Percentiles rank a stretch among this genome's conserved stretches.
phyloP scores from a whole-genome alignment of 2,113 vertebrate genomes.

The Cyphomyrus plagiostoma region DNA sequence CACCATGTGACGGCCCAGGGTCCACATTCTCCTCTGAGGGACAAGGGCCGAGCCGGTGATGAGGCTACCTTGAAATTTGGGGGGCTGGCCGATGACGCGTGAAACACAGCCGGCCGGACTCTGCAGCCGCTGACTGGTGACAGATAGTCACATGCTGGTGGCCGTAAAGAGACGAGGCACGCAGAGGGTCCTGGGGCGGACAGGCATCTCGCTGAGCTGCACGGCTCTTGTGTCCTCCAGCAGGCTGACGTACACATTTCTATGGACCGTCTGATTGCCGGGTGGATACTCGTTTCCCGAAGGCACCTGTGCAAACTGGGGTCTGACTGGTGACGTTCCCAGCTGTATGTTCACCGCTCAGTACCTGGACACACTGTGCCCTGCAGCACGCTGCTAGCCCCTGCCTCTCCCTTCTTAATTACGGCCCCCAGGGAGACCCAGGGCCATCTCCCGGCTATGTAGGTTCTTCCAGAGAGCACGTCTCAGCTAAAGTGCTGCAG shows the following conservation, averaged over 20 bases:
- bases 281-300: background rate
- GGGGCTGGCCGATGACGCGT: background rate
- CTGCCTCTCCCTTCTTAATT: slow-evolving; percentile 26
- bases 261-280: background rate
- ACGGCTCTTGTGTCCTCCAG: background rate
- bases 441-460: background rate
- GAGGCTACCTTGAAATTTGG: background rate
- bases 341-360: background rate
- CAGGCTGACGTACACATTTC: background rate
- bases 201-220: background rate
- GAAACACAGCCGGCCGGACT: background rate
- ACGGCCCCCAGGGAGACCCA: background rate
- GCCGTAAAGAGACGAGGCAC: background rate
- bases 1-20: background rate
- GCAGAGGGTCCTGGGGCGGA: background rate
- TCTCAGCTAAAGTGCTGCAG: background rate
- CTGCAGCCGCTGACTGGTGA: too few species aligned
- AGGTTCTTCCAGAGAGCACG: background rate
- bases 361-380: background rate
- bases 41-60: background rate
- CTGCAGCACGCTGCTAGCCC: background rate
- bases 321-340: background rate
- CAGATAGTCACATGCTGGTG: background rate
- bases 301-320: background rate
- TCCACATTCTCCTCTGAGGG: background rate